phyloP scores from a whole-genome alignment of 2,888 invertebrate species.

The Phengaris alcon region DNA sequence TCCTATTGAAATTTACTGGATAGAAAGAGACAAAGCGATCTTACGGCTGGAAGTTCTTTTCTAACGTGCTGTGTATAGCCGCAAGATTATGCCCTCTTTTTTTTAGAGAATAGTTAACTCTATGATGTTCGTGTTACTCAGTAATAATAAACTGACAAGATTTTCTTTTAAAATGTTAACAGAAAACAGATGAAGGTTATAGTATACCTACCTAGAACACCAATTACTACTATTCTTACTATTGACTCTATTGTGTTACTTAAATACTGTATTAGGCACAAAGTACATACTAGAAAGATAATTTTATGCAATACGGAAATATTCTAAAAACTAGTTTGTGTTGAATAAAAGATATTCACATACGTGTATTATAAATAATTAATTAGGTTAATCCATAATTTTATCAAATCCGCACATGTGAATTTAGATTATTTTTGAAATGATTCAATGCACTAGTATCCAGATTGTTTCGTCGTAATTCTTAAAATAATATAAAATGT shows the following conservation, averaged over 20 bases:
- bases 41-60: too few species aligned
- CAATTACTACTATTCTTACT: too few species aligned
- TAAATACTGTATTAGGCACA: background rate
- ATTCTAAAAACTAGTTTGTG: background rate
- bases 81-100: background rate
- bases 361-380: constrained; percentile 14
- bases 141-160: background rate
- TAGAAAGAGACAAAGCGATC: background rate
- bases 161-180: background rate
- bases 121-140: background rate
- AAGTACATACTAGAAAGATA: background rate
- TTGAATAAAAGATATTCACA: constrained; percentile 22
- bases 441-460: too few species aligned
- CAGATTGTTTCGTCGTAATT: too few species aligned
- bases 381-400: constrained; percentile 9
- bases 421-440: background rate
- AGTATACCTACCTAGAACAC: too few species aligned
- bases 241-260: background rate
- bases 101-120: background rate
- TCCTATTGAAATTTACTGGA: background rate
- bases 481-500: too few species aligned
- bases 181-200: too few species aligned
- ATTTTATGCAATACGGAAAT: constrained; percentile 16
- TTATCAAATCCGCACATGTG: constrained; percentile 5
- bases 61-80: too few species aligned